These are phyloP conservation scores for Arrhamphus sclerolepis DNA, from an alignment of 2,797 vertebrate species.

Conservation along the genomic window DNA sequence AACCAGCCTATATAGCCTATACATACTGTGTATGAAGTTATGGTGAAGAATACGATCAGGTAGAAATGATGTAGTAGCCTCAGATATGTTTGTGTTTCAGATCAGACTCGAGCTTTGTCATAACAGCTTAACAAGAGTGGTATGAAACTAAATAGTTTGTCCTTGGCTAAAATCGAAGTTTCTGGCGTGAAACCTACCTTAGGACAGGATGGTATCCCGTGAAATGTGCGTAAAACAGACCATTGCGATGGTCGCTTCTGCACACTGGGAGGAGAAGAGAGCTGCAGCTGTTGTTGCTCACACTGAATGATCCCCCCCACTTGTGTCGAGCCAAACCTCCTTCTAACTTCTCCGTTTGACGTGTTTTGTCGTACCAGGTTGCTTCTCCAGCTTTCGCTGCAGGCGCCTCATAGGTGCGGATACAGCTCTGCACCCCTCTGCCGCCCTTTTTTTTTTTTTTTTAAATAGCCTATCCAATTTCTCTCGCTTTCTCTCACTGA, in stretches of 20 bases:
- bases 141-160: no score
- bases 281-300: conserved; percentile 12
- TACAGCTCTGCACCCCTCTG: conserved; percentile 18
- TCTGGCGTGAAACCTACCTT: conserved; percentile 28
- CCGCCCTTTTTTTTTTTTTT: conserved; percentile 36
- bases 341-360: conserved; percentile 48
- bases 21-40: neutral
- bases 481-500: conserved; percentile 32
- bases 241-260: conserved; percentile 14
- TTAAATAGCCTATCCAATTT: conserved; percentile 65
- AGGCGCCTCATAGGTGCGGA: conserved; percentile 50
- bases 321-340: conserved; percentile 28
- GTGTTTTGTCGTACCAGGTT: conserved; percentile 29
- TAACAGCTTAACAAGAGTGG: no score
- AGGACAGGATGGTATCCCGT: no score
- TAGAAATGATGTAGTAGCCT: neutral
- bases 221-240: conserved; percentile 50
- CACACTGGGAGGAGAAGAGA: conserved; percentile 9
- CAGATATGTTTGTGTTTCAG: neutral
- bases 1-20: neutral
- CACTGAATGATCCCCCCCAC: conserved; percentile 21
- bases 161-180: no score
- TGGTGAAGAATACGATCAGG: neutral
- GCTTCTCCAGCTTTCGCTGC: conserved; percentile 38
- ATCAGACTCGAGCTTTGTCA: no score